phyloP scores from a whole-genome alignment of 2,888 invertebrate genomes.

The Sminthurides aquaticus region DNA sequence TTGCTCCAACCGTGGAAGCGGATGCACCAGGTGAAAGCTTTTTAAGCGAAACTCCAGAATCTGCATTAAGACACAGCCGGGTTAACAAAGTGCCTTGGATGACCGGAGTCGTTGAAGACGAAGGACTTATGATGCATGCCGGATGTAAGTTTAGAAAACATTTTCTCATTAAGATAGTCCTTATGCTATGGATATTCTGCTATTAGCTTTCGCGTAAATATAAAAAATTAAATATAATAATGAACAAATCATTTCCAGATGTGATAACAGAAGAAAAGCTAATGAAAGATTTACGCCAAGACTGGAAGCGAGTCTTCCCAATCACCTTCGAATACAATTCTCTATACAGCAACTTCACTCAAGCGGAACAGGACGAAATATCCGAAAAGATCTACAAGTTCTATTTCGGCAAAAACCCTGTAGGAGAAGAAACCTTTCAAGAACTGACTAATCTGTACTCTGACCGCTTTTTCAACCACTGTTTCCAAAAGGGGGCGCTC shows the following conservation, averaged over 20 bases:
- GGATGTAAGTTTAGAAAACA: conserved; percentile 11
- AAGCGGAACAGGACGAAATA: background rate
- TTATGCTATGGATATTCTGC: no score
- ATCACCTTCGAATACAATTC: conserved; percentile 3
- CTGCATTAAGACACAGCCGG: conserved; percentile 47
- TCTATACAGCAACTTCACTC: background rate
- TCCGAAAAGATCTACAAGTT: conserved; percentile 23
- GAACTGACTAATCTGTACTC: conserved; percentile 46
- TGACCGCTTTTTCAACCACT: conserved; percentile 51
- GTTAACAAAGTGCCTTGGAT: conserved; percentile 51
- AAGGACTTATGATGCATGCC: conserved; percentile 46
- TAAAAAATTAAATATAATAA: no score
- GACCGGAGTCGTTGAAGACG: conserved; percentile 49
- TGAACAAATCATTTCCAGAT: background rate
- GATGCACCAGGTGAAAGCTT: conserved; percentile 44
- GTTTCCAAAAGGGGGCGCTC: conserved; percentile 47
- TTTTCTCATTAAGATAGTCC: no score
- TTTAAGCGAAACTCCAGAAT: conserved; percentile 48
- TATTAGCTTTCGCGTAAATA: no score
- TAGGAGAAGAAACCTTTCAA: conserved; percentile 17
- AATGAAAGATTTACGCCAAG: background rate
- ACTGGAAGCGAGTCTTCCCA: conserved; percentile 3
- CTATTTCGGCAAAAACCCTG: conserved; percentile 32
- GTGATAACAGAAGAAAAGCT: background rate
- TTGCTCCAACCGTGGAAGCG: conserved; percentile 4